Conservation (phyloP, 2,113 vertebrate species). For the Chloropsis cyanopogon region DNA sequence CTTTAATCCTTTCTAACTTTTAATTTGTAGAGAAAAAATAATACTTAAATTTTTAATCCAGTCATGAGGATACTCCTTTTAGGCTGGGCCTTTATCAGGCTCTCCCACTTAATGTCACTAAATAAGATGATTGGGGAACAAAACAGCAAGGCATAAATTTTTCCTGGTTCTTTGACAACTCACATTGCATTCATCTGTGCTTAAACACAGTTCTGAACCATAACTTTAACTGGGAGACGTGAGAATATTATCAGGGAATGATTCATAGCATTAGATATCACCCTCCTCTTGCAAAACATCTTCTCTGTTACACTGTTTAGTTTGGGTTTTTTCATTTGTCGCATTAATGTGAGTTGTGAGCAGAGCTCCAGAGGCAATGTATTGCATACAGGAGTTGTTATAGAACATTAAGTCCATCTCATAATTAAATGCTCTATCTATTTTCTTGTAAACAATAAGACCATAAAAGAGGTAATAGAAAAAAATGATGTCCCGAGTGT, state of each 20-base stretch:
- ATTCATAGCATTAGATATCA: background rate
- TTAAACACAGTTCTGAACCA: background rate
- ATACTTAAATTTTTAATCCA: background rate
- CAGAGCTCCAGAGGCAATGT: slow-evolving; percentile 34
- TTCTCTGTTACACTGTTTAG: background rate
- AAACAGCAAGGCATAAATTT: background rate
- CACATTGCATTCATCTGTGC: background rate
- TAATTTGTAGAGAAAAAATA: background rate
- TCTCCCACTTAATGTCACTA: background rate
- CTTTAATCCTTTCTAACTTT: background rate
- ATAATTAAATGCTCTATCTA: slow-evolving; percentile 66
- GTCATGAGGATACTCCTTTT: background rate
- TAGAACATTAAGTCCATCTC: slow-evolving; percentile 64
- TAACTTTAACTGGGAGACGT: background rate
- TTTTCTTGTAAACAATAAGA: slow-evolving; percentile 66
- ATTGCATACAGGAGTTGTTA: slow-evolving; percentile 42
- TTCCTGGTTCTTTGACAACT: background rate
- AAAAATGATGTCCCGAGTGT: slow-evolving; percentile 29
- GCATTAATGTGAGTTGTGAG: slow-evolving; percentile 54
- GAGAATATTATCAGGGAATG: background rate
- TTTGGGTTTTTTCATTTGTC: background rate
- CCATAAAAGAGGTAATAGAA: slow-evolving; percentile 62
- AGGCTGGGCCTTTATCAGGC: background rate
- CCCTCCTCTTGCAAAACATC: background rate
- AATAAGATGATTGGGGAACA: background rate